These are phyloP conservation scores for Eonycteris spelaea DNA, from an alignment of 2,113 vertebrate species.

Conservation along the genomic window DNA sequence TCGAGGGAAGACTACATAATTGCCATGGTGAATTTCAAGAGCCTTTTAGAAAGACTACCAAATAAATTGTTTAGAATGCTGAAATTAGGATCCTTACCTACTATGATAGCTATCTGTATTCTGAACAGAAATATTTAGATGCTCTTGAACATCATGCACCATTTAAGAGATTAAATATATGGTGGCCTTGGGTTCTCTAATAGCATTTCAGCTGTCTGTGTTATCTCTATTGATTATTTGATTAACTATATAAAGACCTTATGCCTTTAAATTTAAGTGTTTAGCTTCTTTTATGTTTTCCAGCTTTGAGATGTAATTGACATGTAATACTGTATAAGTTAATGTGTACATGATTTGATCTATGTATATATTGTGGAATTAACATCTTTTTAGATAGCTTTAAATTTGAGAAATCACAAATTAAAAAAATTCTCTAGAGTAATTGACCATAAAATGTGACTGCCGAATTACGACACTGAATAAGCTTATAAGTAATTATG, in stretches of 20 bases:
- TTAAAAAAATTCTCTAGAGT: not conserved
- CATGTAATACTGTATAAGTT: not conserved
- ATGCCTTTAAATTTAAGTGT: not conserved
- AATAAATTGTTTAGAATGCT: constrained; percentile 6
- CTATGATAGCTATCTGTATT: not conserved
- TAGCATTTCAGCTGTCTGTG: not conserved
- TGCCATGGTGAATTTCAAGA: not conserved
- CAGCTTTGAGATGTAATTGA: not conserved
- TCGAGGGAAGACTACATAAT: not conserved
- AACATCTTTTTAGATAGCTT: not conserved
- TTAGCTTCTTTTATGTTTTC: not conserved
- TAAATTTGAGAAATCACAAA: not conserved
- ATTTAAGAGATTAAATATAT: not conserved
- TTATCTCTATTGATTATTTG: not conserved
- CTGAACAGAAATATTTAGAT: not conserved
- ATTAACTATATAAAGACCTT: not conserved
- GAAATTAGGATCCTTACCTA: not conserved
- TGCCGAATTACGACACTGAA: not conserved
- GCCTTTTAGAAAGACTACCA: not conserved
- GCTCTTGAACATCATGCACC: not conserved
- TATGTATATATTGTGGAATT: not conserved
- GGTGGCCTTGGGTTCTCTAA: not conserved
- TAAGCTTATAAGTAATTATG: not conserved
- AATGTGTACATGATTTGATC: not conserved
- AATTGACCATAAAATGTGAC: not conserved